A percentile compares a stretch with the other conserved stretches of the same genome.
Conservation (phyloP, 2,888 invertebrate genomes). For the Platerodrilus igneus region DNA sequence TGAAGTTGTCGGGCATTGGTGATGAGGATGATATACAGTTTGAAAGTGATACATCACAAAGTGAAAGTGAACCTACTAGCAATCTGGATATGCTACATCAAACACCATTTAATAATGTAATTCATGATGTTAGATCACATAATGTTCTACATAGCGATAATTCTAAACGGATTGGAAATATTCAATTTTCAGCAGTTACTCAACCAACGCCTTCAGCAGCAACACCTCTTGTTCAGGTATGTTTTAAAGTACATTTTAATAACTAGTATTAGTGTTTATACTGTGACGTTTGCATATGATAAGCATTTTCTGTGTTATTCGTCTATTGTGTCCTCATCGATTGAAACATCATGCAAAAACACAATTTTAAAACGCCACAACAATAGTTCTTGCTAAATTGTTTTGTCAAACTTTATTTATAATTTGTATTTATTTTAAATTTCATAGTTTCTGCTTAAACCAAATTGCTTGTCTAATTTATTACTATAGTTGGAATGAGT, state of each 20-base stretch:
- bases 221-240: constrained; percentile 43
- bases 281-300: background rate
- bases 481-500: too few relatives aligned
- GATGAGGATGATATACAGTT: constrained; percentile 61
- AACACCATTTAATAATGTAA: constrained; percentile 21
- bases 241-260: background rate
- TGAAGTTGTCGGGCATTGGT: constrained; percentile 64
- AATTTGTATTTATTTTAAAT: too few relatives aligned
- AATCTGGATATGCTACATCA: constrained; percentile 40
- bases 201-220: constrained; percentile 44
- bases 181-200: constrained; percentile 43
- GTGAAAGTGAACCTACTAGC: constrained; percentile 43
- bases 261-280: background rate
- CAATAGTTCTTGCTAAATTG: too few relatives aligned
- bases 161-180: constrained; percentile 42
- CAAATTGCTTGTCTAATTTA: too few relatives aligned
- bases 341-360: too few relatives aligned
- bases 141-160: constrained; percentile 29
- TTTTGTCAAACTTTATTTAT: too few relatives aligned
- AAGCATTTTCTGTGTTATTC: too few relatives aligned
- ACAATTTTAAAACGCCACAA: too few relatives aligned
- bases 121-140: constrained; percentile 25
- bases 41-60: constrained; percentile 47
- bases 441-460: too few relatives aligned
- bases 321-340: too few relatives aligned